These are phyloP conservation scores for Alces alces DNA, from an alignment of 2,113 vertebrate species.

Conservation along the genomic window DNA sequence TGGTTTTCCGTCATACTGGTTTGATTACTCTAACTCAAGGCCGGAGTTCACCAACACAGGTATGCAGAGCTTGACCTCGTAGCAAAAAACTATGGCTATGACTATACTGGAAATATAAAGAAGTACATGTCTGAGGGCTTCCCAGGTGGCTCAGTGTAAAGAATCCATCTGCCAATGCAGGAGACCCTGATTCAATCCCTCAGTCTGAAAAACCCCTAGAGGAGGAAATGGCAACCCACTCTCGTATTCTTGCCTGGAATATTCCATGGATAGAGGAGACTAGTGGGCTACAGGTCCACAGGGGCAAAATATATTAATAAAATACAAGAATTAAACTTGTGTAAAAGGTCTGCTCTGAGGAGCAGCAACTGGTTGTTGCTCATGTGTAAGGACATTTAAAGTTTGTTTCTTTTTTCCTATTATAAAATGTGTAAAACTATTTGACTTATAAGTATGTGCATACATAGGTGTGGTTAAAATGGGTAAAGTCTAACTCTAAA, in stretches of 20 bases:
- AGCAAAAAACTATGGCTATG: background rate
- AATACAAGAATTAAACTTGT: background rate
- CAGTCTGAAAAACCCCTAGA: background rate
- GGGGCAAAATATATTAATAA: background rate
- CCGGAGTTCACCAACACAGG: background rate
- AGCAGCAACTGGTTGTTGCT: background rate
- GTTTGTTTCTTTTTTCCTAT: accelerated
- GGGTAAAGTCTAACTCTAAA: background rate
- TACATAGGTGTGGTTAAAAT: background rate
- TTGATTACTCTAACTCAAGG: background rate
- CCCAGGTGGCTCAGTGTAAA: background rate
- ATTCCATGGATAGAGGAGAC: background rate
- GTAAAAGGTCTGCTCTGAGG: background rate
- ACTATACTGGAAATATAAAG: background rate
- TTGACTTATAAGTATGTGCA: background rate
- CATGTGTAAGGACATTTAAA: background rate
- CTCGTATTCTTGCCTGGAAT: background rate
- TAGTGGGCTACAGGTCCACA: background rate
- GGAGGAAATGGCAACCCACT: background rate
- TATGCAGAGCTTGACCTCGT: background rate
- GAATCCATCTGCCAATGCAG: background rate
- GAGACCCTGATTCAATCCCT: background rate
- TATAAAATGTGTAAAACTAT: background rate
- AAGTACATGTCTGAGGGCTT: background rate
- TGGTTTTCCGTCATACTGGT: background rate